These are phyloP conservation scores for Synergus umbraculus DNA, from an alignment of 2,888 invertebrate species.

Conservation along the genomic window DNA sequence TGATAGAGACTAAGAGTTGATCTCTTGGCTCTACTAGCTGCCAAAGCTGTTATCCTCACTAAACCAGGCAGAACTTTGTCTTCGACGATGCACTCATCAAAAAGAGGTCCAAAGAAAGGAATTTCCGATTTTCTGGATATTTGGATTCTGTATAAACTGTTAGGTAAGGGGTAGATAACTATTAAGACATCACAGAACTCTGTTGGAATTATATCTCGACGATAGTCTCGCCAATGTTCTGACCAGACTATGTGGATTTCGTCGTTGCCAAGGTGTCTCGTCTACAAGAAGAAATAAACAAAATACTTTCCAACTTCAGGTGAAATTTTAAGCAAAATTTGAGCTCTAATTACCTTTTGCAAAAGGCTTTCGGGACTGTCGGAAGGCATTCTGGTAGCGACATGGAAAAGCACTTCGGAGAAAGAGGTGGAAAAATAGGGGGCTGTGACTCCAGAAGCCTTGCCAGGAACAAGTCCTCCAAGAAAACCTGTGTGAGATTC, in stretches of 20 bases:
- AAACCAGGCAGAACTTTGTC: constrained; percentile 88
- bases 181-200: constrained; percentile 99
- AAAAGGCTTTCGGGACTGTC: constrained; percentile 91
- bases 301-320: not conserved
- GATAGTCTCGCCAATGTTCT: constrained; percentile 96
- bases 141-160: constrained; percentile 91
- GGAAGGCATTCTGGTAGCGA: constrained; percentile 97
- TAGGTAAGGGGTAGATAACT: constrained; percentile 94
- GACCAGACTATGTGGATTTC: constrained; percentile 99
- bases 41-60: constrained; percentile 92
- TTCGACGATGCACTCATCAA: constrained; percentile 92
- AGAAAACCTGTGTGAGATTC: constrained; percentile 97
- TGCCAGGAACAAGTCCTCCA: constrained; percentile 94
- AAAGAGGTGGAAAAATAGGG: constrained; percentile 97
- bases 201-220: constrained; percentile 97
- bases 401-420: constrained; percentile 97
- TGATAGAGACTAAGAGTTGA: constrained; percentile 93
- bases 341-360: constrained; percentile 82
- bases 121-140: constrained; percentile 85
- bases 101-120: constrained; percentile 96
- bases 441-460: constrained; percentile 93
- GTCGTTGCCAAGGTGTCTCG: constrained; percentile 97
- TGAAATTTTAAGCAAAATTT: not conserved
- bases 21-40: constrained; percentile 94
- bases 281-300: constrained; percentile 79